Percentiles rank a stretch among this genome's conserved stretches.
Evolutionary conservation across 2,888 invertebrate genomes (phyloP).

Genomic region (Abrostola tripartita): DNA sequence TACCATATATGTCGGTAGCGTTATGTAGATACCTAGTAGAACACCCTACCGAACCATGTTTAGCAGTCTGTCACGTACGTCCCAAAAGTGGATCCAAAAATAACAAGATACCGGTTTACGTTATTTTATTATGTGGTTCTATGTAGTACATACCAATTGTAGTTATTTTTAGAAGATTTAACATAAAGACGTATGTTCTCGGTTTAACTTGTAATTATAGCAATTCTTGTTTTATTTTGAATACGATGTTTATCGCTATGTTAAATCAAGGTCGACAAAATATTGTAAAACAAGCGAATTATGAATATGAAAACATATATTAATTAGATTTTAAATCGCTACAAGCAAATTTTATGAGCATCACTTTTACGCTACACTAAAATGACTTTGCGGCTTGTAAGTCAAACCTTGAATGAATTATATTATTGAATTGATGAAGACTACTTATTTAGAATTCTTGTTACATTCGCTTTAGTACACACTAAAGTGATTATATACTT

Average conservation of each 20-base stretch:
- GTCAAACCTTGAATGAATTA: too few species aligned
- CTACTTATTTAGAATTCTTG: too few species aligned
- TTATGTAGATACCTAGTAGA: slow-evolving; percentile 51
- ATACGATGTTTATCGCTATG: slow-evolving; percentile 11
- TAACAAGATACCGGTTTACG: slow-evolving; percentile 41
- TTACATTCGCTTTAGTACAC: too few species aligned
- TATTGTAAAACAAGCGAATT: not conserved
- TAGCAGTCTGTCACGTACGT: too few species aligned
- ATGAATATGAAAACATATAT: not conserved
- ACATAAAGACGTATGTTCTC: slow-evolving; percentile 1
- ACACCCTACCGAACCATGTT: too few species aligned
- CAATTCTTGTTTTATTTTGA: slow-evolving; percentile 18
- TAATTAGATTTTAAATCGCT: too few species aligned
- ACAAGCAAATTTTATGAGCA: too few species aligned
- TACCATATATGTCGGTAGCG: too few species aligned
- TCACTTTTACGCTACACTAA: too few species aligned
- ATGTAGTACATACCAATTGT: slow-evolving; percentile 10
- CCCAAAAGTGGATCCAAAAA: slow-evolving; percentile 21
- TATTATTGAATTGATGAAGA: too few species aligned
- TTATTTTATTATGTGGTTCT: slow-evolving; percentile 30
- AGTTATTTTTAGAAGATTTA: slow-evolving; percentile 29
- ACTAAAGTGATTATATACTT: too few species aligned
- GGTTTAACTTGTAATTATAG: slow-evolving; percentile 16
- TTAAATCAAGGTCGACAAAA: slow-evolving; percentile 8
- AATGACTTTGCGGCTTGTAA: too few species aligned